A percentile compares a stretch with the other conserved stretches of the same genome.
These are phyloP conservation scores for Caenorhabditis zanzibari DNA, from an alignment of 2,888 invertebrate genomes.

Conservation along the genomic window DNA sequence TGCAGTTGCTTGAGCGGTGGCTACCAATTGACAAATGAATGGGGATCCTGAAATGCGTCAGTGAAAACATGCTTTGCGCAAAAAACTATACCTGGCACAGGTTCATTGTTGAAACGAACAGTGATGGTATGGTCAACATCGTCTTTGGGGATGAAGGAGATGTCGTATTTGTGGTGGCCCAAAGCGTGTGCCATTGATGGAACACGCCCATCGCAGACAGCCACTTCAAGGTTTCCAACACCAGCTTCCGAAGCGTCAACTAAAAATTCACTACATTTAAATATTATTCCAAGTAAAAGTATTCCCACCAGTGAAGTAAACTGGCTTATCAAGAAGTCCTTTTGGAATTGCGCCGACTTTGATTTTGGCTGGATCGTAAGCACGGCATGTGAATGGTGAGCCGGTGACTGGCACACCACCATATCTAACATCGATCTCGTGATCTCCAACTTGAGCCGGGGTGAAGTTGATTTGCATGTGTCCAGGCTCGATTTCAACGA, in stretches of 20 bases:
- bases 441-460: constrained; percentile 91
- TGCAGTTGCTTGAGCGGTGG: constrained; percentile 87
- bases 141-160: constrained; percentile 83
- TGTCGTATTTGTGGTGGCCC: constrained; percentile 87
- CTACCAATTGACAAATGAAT: constrained; percentile 92
- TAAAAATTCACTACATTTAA: constrained; percentile 33
- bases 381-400: constrained; percentile 92
- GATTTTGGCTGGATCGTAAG: constrained; percentile 92
- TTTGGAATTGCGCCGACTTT: constrained; percentile 90
- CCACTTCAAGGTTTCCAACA: constrained; percentile 97
- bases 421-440: constrained; percentile 84
- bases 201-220: constrained; percentile 97
- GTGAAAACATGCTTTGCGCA: neutral
- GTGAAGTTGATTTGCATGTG: constrained; percentile 89
- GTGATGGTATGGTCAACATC: constrained; percentile 81
- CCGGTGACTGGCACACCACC: constrained; percentile 88
- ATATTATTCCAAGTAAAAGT: neutral
- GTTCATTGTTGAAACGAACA: constrained; percentile 85
- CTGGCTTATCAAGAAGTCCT: constrained; percentile 91
- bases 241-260: constrained; percentile 98
- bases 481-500: constrained; percentile 77
- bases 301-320: constrained; percentile 87
- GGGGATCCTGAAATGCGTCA: constrained; percentile 89
- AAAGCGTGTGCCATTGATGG: constrained; percentile 97
- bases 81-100: constrained; percentile 86